phyloP scores from a whole-genome alignment of 2,797 vertebrate genomes.

The Hozukius guyotensis region DNA sequence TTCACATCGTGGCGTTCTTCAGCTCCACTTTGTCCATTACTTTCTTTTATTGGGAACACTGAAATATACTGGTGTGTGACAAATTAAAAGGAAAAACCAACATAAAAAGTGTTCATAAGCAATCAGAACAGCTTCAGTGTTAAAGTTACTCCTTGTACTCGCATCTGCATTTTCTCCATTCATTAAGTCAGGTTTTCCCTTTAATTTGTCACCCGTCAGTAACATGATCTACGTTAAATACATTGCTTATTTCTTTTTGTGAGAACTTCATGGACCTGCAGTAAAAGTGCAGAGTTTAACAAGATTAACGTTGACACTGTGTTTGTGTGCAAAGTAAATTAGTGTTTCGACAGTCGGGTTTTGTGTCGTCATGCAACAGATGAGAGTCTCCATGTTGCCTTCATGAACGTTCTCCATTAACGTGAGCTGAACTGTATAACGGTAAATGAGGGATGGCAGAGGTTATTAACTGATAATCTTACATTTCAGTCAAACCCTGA shows the following conservation, averaged over 20 bases:
- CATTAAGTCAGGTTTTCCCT: neutral
- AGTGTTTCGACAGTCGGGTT: neutral
- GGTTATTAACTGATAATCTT: constrained; percentile 26
- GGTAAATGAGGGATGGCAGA: constrained; percentile 11
- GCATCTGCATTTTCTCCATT: neutral
- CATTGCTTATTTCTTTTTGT: neutral
- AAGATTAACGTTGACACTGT: neutral
- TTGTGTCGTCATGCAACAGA: neutral
- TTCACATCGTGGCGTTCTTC: neutral
- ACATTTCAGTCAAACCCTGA: constrained; percentile 24
- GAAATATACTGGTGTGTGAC: neutral
- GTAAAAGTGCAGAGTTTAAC: neutral
- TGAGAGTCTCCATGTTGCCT: neutral
- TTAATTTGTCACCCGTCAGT: neutral
- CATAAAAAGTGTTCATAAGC: neutral
- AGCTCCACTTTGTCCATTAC: neutral
- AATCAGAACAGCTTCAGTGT: neutral
- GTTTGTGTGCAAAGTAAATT: constrained; percentile 6
- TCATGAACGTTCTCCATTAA: neutral
- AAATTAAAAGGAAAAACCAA: neutral
- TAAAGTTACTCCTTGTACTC: neutral
- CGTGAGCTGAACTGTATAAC: neutral
- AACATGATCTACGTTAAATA: neutral
- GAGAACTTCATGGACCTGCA: neutral
- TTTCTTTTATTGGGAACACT: neutral